Base-by-base conservation (phyloP, 35 echinoderm and acorn worm genomes). In the Amphiura filiformis region DNA sequence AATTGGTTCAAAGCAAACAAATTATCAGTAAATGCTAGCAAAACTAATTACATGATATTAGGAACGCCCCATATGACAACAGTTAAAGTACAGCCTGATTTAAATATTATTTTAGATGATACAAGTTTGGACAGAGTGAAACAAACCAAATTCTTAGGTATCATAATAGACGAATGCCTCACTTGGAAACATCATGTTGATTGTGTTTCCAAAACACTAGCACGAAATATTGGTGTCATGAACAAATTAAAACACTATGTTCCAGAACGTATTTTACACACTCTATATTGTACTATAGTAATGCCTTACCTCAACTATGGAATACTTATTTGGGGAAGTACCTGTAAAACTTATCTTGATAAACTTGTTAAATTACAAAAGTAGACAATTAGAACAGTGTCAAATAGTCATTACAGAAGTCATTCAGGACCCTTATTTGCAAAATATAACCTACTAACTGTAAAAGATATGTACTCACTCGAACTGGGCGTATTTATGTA, bases 31-130 rank as follows among this genome's bases (percentile, higher is more conserved):
- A 80, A 80, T 80, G 57, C 36, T 64, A 49, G 36, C 0, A 86
- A 86, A 86, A 86, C 56, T 64, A 64, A 36, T 32, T 33, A 75
- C 36, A 76, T 75, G 57, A 36, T 76, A 64, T 86, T 86, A 75
- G 32, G 34, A 30, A 86, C 65, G 65, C 34, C 22, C 1, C 36
- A 15, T 37, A 86, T 35, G 0, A 36, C 32, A 5, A n/a, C n/a
- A n/a, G n/a, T n/a, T n/a, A n/a, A n/a, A n/a, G n/a, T n/a, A n/a
- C n/a, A n/a, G n/a, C n/a, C n/a, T n/a, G n/a, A n/a, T n/a, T n/a
- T n/a, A n/a, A n/a, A n/a, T n/a, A n/a, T n/a, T n/a, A n/a, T n/a
- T 15, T 61, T 61, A 61, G 56, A 61, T n/a, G n/a, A 61, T 61
- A 61, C 56, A n/a, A 15, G 13, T 15, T 61, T 61, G 56, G 56